Evolutionary conservation across 1,140 invertebrate species (phyloP).

Genomic region (Microplitis mediator): DNA sequence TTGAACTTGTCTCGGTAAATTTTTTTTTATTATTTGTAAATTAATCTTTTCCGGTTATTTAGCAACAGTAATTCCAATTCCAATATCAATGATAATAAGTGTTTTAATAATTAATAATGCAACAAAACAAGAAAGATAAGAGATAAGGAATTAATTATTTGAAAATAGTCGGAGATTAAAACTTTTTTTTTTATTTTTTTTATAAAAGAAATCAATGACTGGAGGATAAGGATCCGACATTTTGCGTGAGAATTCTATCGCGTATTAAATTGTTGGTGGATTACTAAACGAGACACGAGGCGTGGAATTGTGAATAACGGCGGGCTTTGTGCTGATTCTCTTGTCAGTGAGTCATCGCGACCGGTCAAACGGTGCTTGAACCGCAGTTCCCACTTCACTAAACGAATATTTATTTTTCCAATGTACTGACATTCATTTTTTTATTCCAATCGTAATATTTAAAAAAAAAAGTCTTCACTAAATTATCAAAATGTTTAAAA

Average conservation of each 20-base stretch:
- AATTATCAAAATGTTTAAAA: too few species aligned
- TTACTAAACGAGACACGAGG: neutral
- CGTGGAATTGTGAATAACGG: constrained; percentile 26
- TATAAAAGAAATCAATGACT: neutral
- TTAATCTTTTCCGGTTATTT: constrained; percentile 9
- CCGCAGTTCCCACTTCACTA: constrained; percentile 23
- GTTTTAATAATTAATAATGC: neutral
- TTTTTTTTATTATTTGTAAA: neutral
- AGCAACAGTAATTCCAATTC: neutral
- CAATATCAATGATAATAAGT: neutral
- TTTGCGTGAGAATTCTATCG: constrained; percentile 1
- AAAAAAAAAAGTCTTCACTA: neutral
- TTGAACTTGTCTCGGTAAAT: constrained; percentile 4
- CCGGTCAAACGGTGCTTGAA: constrained; percentile 52
- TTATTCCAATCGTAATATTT: neutral
- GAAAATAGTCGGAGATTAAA: too few species aligned
- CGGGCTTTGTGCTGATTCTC: constrained; percentile 15
- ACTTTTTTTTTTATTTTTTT: neutral
- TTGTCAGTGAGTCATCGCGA: constrained; percentile 25
- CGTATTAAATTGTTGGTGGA: neutral
- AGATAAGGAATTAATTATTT: too few species aligned
- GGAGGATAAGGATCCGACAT: neutral
- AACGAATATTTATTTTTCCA: neutral
- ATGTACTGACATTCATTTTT: neutral
- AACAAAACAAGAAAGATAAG: neutral